Evolutionary conservation across 2,888 invertebrate species (phyloP), one percentile per base, ranked within the genome.

Genomic region (Pristionchus arcanus): DNA sequence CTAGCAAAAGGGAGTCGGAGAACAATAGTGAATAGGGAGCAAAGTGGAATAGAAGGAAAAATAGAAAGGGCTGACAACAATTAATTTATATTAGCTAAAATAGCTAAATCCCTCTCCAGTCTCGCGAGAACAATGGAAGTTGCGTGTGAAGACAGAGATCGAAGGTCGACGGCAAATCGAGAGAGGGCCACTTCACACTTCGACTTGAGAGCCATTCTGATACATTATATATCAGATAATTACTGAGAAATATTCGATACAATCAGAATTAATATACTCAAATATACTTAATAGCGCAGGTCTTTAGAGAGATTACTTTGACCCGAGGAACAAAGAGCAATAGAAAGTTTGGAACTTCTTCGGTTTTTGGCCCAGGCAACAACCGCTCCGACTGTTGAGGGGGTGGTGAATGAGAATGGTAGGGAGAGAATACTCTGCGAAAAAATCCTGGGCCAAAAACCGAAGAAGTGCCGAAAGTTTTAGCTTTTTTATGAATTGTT

Each of bases 161-260:
- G 86, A 63, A 59, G 55, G 37, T 86, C 86, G 15, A 86, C 86
- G 16, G 86, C 86, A 34, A 86, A 86, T 34, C n/a, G n/a, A 34
- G 86, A 86, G 21, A 86, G 86, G 21, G 86, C 86, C 28, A 49
- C 86, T 34, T 86, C 86, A 34, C 86, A 86, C 21, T 86, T 86
- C n/a, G 63, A 86, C 19, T n/a, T n/a, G 1, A 86, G 34, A 25
- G 63, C 86, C 9, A 59, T 86, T 34, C 86, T 86, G 63, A 86
- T 31, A 21, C 42, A 83, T 25, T 49, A 19, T 49, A 25, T 83
- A 5, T 63, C 0, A 21, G 63, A n/a, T 63, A 63, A 63, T 63
- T 63, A 49, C 42, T 13, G 42, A 49, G 42, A 49, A 49, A 49
- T 49, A 49, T 1, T 49, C 4, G 42, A 13, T 13, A 49, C 42